These are phyloP conservation scores for Thera obeliscata DNA, from an alignment of 2,888 invertebrate genomes.

Conservation along the genomic window DNA sequence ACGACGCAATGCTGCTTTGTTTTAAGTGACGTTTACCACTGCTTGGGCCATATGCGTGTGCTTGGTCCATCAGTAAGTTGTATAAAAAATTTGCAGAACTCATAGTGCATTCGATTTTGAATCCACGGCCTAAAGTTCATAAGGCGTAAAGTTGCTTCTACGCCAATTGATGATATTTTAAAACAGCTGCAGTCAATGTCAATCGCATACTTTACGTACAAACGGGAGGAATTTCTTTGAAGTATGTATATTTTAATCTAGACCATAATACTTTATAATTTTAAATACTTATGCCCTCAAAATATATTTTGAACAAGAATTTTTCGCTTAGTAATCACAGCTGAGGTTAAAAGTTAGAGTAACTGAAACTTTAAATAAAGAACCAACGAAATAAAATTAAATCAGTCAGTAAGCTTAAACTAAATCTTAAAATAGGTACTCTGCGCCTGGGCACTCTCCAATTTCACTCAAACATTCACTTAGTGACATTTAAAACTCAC, in stretches of 20 bases:
- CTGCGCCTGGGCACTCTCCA: constrained; percentile 53
- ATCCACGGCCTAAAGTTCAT: background rate
- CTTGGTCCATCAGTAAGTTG: no score
- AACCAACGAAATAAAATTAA: constrained; percentile 7
- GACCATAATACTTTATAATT: background rate
- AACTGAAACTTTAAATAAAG: background rate
- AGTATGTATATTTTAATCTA: background rate
- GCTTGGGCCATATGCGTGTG: no score
- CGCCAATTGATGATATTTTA: constrained; percentile 10
- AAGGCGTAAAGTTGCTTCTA: background rate
- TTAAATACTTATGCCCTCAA: background rate
- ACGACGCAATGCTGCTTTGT: no score
- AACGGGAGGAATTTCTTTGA: background rate
- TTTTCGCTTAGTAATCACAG: background rate
- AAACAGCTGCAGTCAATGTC: constrained; percentile 26
- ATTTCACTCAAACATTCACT: constrained; percentile 44
- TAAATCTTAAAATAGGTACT: constrained; percentile 49
- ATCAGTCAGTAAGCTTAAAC: background rate
- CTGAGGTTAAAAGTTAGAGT: background rate
- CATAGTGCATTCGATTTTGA: background rate
- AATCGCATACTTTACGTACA: constrained; percentile 14
- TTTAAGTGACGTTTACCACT: no score
- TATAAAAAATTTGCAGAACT: constrained; percentile 5
- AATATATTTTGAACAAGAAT: background rate
- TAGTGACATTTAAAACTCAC: constrained; percentile 22